These are phyloP conservation scores for Bicyclus anynana DNA, from an alignment of 1,140 invertebrate genomes.

Conservation along the genomic window DNA sequence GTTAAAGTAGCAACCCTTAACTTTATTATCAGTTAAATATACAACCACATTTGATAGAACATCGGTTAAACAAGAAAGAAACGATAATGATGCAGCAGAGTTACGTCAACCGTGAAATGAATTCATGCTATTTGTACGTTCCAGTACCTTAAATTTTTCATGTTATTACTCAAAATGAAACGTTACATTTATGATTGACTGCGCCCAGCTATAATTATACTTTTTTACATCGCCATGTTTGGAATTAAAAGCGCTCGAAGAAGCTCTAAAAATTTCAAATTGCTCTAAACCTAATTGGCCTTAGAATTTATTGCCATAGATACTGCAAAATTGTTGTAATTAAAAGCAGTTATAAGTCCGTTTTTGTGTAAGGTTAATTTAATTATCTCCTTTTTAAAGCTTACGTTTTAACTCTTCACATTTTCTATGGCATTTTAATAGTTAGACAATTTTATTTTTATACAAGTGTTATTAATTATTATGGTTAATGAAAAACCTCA, in stretches of 20 bases:
- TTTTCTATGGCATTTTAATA: background rate
- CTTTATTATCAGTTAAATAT: background rate
- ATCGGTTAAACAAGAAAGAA: slow-evolving; percentile 20
- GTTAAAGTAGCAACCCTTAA: background rate
- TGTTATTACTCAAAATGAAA: slow-evolving; percentile 31
- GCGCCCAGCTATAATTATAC: slow-evolving; percentile 27
- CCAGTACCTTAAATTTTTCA: slow-evolving; percentile 33
- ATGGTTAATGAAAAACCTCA: background rate
- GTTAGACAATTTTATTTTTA: background rate
- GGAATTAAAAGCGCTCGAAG: slow-evolving; percentile 16
- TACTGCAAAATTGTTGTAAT: slow-evolving; percentile 26
- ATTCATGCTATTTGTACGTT: slow-evolving; percentile 40
- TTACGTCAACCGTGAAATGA: slow-evolving; percentile 43
- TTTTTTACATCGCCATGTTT: slow-evolving; percentile 15
- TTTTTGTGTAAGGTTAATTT: slow-evolving; percentile 7
- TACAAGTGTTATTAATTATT: background rate
- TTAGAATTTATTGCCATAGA: slow-evolving; percentile 21
- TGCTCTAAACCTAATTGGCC: slow-evolving; percentile 22
- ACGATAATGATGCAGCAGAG: slow-evolving; percentile 40
- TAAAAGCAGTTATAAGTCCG: slow-evolving; percentile 14
- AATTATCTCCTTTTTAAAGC: background rate
- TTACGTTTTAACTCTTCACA: background rate
- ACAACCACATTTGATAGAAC: background rate
- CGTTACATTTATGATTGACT: slow-evolving; percentile 31
- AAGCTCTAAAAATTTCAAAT: slow-evolving; percentile 14